These are phyloP conservation scores for Martes flavigula DNA, from an alignment of 2,797 vertebrate species.

Conservation along the genomic window DNA sequence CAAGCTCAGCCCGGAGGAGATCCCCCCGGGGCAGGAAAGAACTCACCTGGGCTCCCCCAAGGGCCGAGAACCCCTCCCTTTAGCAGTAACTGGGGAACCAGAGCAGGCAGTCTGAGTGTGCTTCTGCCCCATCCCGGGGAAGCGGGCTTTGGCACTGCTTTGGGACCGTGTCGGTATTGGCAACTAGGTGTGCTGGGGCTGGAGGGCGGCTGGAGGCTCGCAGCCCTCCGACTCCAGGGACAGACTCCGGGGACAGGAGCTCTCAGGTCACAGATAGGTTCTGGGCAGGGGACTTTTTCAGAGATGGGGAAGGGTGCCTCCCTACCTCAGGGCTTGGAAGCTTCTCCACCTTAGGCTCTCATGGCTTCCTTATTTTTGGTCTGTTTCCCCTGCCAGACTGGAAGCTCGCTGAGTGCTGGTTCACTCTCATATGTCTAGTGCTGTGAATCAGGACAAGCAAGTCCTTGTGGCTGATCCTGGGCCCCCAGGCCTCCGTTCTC, in stretches of 20 bases:
- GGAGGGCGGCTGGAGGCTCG: no score
- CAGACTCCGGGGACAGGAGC: neutral
- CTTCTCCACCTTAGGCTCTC: neutral
- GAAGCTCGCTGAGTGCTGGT: neutral
- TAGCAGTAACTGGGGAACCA: neutral
- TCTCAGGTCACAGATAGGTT: neutral
- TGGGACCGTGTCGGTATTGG: neutral
- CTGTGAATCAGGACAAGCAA: accelerated
- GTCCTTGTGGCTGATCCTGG: neutral
- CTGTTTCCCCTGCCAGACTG: neutral
- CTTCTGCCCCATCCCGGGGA: neutral
- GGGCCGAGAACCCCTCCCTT: neutral
- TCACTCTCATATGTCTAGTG: neutral
- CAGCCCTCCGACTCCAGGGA: neutral
- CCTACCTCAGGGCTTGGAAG: neutral
- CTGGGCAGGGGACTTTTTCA: neutral
- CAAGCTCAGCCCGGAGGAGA: neutral
- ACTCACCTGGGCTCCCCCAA: neutral
- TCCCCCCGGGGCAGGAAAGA: neutral
- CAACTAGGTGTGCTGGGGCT: accelerated
- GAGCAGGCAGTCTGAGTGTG: neutral
- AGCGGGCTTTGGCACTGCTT: neutral
- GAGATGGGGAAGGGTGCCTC: neutral
- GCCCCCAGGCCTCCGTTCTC: neutral
- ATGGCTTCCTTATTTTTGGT: neutral